Conservation (phyloP, 2,888 invertebrate species). For the Erebia palarica region DNA sequence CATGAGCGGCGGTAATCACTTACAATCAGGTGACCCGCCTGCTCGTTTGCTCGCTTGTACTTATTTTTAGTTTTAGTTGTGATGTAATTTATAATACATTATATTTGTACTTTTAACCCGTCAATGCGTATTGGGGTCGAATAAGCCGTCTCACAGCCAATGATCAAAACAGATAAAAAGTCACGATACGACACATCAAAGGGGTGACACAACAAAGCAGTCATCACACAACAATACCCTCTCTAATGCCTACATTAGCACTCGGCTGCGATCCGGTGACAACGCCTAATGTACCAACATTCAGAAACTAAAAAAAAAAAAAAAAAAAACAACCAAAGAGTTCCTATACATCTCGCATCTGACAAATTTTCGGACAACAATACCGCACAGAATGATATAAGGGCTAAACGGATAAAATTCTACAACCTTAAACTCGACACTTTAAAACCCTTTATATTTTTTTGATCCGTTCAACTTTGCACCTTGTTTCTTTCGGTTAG, state of each 20-base stretch:
- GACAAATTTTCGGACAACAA: conserved; percentile 79
- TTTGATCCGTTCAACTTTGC: conserved; percentile 35
- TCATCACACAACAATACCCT: conserved; percentile 27
- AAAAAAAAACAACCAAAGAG: conserved; percentile 46
- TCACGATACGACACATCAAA: conserved; percentile 32
- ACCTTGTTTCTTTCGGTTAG: conserved; percentile 41
- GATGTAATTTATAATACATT: neutral
- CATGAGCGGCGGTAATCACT: too few relatives aligned
- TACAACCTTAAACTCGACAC: conserved; percentile 45
- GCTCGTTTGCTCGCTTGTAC: too few relatives aligned
- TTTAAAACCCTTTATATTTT: conserved; percentile 27
- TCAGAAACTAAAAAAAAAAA: conserved; percentile 48
- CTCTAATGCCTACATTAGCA: conserved; percentile 39
- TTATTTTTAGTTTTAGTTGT: neutral
- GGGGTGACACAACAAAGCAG: conserved; percentile 33
- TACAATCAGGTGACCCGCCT: too few relatives aligned
- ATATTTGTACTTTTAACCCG: conserved; percentile 8
- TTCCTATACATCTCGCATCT: conserved; percentile 71
- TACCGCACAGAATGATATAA: conserved; percentile 65
- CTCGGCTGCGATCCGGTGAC: conserved; percentile 56
- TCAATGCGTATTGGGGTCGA: neutral
- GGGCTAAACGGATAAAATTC: conserved; percentile 73
- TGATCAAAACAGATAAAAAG: conserved; percentile 29
- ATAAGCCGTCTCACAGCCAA: conserved; percentile 27
- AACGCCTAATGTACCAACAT: conserved; percentile 65